Conservation (phyloP, 2,797 vertebrate genomes). For the Perdix hodgsoniae region DNA sequence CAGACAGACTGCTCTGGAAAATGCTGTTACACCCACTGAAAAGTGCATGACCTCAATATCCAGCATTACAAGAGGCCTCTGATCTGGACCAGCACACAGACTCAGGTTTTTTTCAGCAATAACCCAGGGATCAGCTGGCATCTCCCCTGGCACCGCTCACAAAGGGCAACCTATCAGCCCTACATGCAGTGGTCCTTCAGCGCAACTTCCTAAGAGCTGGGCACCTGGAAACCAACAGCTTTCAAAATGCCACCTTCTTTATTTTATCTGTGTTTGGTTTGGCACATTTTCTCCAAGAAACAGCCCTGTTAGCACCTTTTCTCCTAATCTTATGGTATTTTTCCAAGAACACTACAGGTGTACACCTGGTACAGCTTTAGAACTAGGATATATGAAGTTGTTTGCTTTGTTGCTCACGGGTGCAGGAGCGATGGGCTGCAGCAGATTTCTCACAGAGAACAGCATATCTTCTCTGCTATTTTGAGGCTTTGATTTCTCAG, state of each 20-base stretch:
- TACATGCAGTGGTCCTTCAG: background rate
- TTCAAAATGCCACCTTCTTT: background rate
- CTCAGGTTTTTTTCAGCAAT: background rate
- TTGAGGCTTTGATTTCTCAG: background rate
- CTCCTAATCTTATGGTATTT: background rate
- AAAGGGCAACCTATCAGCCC: background rate
- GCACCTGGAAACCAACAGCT: background rate
- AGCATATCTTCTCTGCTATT: background rate
- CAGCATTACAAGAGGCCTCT: background rate
- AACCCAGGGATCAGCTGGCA: background rate
- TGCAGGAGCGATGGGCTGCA: background rate
- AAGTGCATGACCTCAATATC: background rate
- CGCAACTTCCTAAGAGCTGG: background rate
- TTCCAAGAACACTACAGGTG: background rate
- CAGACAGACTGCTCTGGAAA: background rate
- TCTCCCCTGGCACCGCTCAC: background rate
- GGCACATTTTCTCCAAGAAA: background rate
- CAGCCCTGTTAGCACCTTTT: background rate
- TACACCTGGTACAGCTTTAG: background rate
- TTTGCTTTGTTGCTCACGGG: background rate
- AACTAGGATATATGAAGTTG: background rate
- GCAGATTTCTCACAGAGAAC: background rate
- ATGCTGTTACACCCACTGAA: background rate
- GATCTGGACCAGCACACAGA: background rate
- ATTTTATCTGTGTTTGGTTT: constrained; percentile 21